These are phyloP conservation scores for Corynorhinus townsendii DNA, from an alignment of 2,113 vertebrate genomes.

Conservation along the genomic window DNA sequence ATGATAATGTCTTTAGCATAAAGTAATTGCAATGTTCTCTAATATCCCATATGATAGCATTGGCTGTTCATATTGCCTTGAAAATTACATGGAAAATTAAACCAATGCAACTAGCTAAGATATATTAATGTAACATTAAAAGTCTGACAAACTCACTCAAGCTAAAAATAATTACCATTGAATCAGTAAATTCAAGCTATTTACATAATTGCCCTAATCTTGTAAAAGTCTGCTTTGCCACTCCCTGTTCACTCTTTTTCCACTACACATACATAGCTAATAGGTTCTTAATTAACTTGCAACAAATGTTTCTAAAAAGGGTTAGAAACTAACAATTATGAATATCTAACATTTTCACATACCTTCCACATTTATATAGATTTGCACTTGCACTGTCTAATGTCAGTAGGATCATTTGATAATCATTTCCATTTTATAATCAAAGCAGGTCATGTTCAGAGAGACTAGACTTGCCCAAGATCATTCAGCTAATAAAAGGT, in stretches of 20 bases:
- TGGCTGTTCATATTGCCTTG: slow-evolving; percentile 43
- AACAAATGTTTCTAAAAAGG: neutral
- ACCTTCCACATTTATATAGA: neutral
- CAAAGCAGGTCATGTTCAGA: neutral
- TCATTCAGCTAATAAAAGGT: neutral
- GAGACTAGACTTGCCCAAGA: neutral
- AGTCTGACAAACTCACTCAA: slow-evolving; percentile 55
- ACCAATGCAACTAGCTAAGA: slow-evolving; percentile 45
- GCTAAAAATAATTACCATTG: slow-evolving; percentile 68
- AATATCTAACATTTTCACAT: neutral
- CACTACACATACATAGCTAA: slow-evolving; percentile 21
- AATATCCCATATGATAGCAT: slow-evolving; percentile 33
- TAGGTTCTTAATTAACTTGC: slow-evolving; percentile 45
- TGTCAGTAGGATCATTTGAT: neutral
- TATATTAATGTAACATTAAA: slow-evolving; percentile 57
- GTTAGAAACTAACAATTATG: neutral
- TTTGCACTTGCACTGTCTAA: neutral
- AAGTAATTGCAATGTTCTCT: slow-evolving; percentile 22
- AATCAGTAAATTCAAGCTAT: slow-evolving; percentile 63
- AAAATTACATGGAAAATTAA: slow-evolving; percentile 72
- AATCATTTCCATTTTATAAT: neutral
- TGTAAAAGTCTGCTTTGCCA: slow-evolving; percentile 40
- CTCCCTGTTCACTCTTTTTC: slow-evolving; percentile 27
- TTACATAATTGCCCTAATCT: slow-evolving; percentile 53
- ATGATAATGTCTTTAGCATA: neutral